These are phyloP conservation scores for Archegozetes longisetosus DNA, from an alignment of 1,140 invertebrate genomes.

Conservation along the genomic window DNA sequence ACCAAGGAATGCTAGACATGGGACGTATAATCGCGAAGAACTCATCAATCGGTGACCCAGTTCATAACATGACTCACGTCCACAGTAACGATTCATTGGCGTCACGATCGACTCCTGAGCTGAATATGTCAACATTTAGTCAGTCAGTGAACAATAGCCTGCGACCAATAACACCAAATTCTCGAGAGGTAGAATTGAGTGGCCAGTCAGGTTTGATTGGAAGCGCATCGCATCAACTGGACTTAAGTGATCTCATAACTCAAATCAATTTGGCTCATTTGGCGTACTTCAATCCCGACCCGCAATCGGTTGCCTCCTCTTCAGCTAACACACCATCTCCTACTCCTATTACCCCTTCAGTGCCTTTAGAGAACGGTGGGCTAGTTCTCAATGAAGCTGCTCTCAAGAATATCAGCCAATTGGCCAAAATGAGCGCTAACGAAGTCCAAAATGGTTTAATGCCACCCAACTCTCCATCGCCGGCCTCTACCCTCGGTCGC, in stretches of 20 bases:
- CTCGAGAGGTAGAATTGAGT: not conserved
- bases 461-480: not conserved
- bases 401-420: slow-evolving; percentile 10
- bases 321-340: not conserved
- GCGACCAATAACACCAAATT: not conserved
- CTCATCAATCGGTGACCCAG: not conserved
- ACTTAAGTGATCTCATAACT: not conserved
- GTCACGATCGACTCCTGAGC: not conserved
- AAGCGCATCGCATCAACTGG: not conserved
- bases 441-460: not conserved
- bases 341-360: not conserved
- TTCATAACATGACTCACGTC: not conserved
- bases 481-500: not conserved
- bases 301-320: no score
- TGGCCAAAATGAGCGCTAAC: slow-evolving; percentile 1
- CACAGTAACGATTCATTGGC: not conserved
- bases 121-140: not conserved
- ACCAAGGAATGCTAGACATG: not conserved
- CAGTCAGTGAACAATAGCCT: not conserved
- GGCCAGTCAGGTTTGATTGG: not conserved
- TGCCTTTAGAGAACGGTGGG: not conserved
- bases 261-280: not conserved
- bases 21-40: not conserved
- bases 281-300: not conserved
- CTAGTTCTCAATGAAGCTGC: slow-evolving; percentile 11